phyloP scores from a whole-genome alignment of 37 sponge, comb jelly and placozoan genomes.

The Ianthella basta region DNA sequence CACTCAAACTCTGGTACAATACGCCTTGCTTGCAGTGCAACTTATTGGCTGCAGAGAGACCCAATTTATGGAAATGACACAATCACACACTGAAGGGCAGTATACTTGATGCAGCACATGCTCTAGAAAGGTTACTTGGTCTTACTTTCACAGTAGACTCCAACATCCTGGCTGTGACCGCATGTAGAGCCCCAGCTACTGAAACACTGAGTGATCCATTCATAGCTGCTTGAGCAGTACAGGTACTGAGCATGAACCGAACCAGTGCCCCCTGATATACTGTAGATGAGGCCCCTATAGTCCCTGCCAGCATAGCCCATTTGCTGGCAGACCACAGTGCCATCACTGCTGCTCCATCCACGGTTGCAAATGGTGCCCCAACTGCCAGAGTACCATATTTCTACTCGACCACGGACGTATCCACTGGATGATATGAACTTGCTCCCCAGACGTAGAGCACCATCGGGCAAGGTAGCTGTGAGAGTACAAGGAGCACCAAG shows the following conservation, averaged over 20 bases:
- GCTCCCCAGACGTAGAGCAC: too few species aligned
- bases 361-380: slow-evolving; percentile 27
- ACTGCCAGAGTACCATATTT: background rate
- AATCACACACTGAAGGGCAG: too few species aligned
- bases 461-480: too few species aligned
- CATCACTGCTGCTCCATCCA: slow-evolving; percentile 8
- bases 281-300: background rate
- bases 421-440: background rate
- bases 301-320: background rate
- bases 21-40: too few species aligned
- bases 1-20: too few species aligned
- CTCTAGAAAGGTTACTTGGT: too few species aligned
- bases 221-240: background rate
- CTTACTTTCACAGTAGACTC: slow-evolving; percentile 12
- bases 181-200: slow-evolving; percentile 5
- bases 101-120: too few species aligned
- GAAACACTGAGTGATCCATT: slow-evolving; percentile 18
- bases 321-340: background rate
- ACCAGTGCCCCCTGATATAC: background rate
- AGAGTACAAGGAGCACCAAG: background rate
- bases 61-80: too few species aligned
- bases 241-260: background rate
- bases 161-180: slow-evolving; percentile 13
- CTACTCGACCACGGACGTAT: background rate
- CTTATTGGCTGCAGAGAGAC: too few species aligned